Conservation (phyloP, 2,888 invertebrate species). For the Cosmorhoe ocellata region DNA sequence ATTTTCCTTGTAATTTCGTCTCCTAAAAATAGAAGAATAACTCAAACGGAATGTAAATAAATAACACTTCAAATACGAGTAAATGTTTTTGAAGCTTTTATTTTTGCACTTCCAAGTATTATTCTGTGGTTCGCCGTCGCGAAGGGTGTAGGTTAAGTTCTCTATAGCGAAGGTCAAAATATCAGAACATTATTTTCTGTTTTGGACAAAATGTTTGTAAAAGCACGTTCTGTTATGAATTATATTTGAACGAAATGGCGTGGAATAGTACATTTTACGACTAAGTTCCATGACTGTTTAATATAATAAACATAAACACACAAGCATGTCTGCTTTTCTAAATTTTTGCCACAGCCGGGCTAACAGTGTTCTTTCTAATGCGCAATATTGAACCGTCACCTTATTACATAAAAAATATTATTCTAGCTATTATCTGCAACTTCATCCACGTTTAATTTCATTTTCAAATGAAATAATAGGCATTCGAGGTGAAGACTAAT, state of each 20-base stretch:
- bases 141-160: too few species aligned
- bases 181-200: conserved; percentile 3
- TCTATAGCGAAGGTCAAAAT: conserved; percentile 5
- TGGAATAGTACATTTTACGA: neutral
- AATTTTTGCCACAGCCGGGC: too few species aligned
- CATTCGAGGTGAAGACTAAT: too few species aligned
- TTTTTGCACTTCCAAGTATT: conserved; percentile 2
- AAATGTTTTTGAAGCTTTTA: conserved; percentile 1
- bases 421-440: too few species aligned
- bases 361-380: too few species aligned
- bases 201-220: neutral
- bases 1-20: too few species aligned
- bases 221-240: conserved; percentile 2
- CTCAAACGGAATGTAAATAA: neutral
- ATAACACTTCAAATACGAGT: neutral
- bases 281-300: neutral
- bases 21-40: neutral
- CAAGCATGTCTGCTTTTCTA: too few species aligned
- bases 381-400: too few species aligned
- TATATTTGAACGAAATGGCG: neutral
- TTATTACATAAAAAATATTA: too few species aligned
- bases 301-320: neutral
- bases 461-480: too few species aligned
- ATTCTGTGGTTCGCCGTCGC: too few species aligned
- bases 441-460: too few species aligned